Base-by-base conservation (phyloP, 2,797 vertebrate species). In the Sciaenops ocellatus region DNA sequence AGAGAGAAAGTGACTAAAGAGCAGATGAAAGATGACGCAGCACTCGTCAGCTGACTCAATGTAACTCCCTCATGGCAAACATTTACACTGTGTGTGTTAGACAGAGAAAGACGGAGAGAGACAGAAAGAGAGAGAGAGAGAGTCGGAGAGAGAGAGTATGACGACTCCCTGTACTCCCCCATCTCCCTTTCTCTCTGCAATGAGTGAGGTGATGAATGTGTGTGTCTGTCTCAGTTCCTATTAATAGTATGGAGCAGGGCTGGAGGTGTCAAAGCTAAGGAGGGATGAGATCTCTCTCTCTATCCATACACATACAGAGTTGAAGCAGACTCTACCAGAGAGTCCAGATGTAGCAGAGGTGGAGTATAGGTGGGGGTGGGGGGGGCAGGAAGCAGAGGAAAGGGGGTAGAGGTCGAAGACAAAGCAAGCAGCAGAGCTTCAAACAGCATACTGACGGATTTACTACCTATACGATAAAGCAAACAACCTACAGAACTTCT, bases 131-230 rank as follows among this genome's bases (percentile, higher is more conserved):
- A 28, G 34, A 38, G 13, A 6, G 26, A 41, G 24, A 46, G 24
- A 69, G 55, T 34, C 7, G 34, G 34, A 71, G 30, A 56, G 24
- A 74, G 38, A 48, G n/a, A 63, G 57, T 57, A 66, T 55, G 71
- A 85, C 65, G 73, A 86, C 79, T 84, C 73, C 69, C 73, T 83
- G 42, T 55, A 68, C 65, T 74, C 73, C 24, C 44, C 52, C 60
- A 52, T 44, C 69, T 51, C 65, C 76, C 42, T 54, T 54, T 76
- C 78, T 85, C 86, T 79, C 81, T 78, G 69, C 85, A 76, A 82
- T 71, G 85, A 83, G 73, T 84, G 82, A 83, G 78, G 83, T 92
- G 91, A 94, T 92, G 83, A 90, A 94, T 93, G 92, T 78, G 64
- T 85, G 75, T 70, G 88, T 91, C 90, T 80, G 80, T 87, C 81